Base-by-base conservation (phyloP, 2,888 invertebrate genomes). In the Acronicta alni region DNA sequence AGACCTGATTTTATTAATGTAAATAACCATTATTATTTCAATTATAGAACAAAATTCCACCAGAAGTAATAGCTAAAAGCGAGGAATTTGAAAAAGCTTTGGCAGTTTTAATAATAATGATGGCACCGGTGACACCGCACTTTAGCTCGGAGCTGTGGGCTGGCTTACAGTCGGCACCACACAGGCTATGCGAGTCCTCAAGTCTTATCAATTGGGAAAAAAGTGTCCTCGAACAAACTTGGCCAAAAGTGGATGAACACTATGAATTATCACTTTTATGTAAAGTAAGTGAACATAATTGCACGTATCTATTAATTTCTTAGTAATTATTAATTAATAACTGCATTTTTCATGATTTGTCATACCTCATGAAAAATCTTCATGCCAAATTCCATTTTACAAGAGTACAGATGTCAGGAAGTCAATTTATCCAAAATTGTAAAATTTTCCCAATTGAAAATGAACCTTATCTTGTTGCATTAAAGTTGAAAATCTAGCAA, bases 81-180 rank as follows among this genome's bases (percentile, higher is more conserved):
- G 91, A 90, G 54, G 96, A 97, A 80, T 99, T 95, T 87, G 98
- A 98, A 90, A 92, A 96, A 75, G 96, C 97, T 6, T 90, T 99
- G 54, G 97, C 97, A 0, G 93, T 95, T 23, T 96, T 98, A 79
- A 95, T 99, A 53, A 96, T 98, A 67, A 96, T 98, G 96, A 83
- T 99, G 39, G 96, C 98, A 4, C 99, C 99, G 0, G 95, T 99
- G 82, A 97, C 97, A 0, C 99, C 99, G 0, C 97, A 98, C 89
- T 98, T 98, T 89, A 96, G 98, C 32, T 97, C 97, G 0, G 99
- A 99, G 88, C 90, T 99, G 15, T 99, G 99, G 99, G 95, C 96
- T 18, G 98, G 97, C 47, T 96, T 98, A 79, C 90, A 95, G 35
- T 95, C 95, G 0, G 96, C 96, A 3, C 96, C 96, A 5, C 93